Evolutionary conservation across 2,888 invertebrate species (phyloP), one percentile per base, ranked within the genome.

Genomic region (Callosobruchus maculatus): DNA sequence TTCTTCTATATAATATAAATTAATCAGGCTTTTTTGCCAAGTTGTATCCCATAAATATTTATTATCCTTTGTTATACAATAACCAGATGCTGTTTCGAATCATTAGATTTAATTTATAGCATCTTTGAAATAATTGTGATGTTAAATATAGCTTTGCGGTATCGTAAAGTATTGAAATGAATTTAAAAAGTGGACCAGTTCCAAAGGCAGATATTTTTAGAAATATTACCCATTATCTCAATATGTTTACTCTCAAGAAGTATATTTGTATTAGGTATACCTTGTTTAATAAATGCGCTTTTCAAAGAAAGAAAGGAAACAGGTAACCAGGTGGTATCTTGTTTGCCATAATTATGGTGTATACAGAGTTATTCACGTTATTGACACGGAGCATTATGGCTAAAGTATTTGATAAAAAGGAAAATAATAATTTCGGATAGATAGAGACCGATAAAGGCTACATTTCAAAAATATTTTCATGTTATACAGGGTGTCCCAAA

Each of bases 161-260:
- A 75, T 77, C 78, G 75, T 81, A 80, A 80, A 81, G 73, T 79
- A 80, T 78, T 73, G 80, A 81, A 80, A 80, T 80, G 76, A 80
- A 75, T 78, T 78, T 77, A 75, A 80, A 80, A 80, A 80, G 77
- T 80, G 79, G 78, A 77, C 71, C 73, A 70, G 77, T 77, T 76
- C 78, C 78, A 77, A 77, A 71, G 75, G 74, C 70, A n/a, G 22
- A 70, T 66, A 79, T 80, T 79, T 80, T 80, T 80, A 80, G 78
- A 76, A 68, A 21, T 21, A 68, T 68, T 68, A 68, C 49, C 49
- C 49, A 49, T 49, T 49, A 7, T 49, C 49, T 18, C 18, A 49
- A 49, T 49, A 49, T 49, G 49, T 49, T 49, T 49, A 49, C 49
- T 49, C 49, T 18, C 49, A 49, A 18, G 7, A 18, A 5, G 49